Evolutionary conservation across 2,888 invertebrate species (phyloP), one percentile per base, ranked within the genome.

Genomic region (Pristionchus arcanus): DNA sequence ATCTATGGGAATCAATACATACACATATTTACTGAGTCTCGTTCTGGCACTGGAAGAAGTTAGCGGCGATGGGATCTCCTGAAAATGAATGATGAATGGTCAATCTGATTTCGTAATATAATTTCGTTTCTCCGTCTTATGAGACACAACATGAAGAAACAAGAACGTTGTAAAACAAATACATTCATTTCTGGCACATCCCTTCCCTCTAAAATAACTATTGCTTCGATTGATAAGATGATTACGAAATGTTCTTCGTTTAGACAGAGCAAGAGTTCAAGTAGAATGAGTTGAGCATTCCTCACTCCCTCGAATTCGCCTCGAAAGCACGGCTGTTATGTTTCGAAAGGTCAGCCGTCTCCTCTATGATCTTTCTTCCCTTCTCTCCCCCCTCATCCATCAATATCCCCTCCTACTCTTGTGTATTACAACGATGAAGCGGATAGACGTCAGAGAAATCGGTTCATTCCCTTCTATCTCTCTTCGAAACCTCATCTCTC

Each of bases 41-140:
- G 89, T 95, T 94, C 90, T 95, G 93, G 55, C 94, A 92, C 59
- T 93, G 90, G 92, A 94, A 95, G 91, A 93, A 95, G 91, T 95
- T 95, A 53, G 93, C 95, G 53, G 95, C 95, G 74, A 95, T 93
- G 84, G 95, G 95, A 77, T 94, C 93, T 53, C 93, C 94, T 94
- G 90, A 89, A 93, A 74, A 59, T 66, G 5, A 21, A 25, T 21
- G 2, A 21, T 59, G 59, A 2, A 19, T 15, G 4, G 55, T 4
- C 59, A 1, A 5, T 25, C 59, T 21, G 19, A 55, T 55, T 55
- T 59, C 59, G 1, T 19, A 21, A 19, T 59, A 7, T 19, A 19
- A 16, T 59, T 13, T 55, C 55, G 16, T 55, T 15, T 55, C 53
- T 15, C 53, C 53, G 11, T 15, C 53, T 53, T 15, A 7, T 53